Base-by-base conservation (phyloP, 2,888 invertebrate species). In the Diabrotica balteata region DNA sequence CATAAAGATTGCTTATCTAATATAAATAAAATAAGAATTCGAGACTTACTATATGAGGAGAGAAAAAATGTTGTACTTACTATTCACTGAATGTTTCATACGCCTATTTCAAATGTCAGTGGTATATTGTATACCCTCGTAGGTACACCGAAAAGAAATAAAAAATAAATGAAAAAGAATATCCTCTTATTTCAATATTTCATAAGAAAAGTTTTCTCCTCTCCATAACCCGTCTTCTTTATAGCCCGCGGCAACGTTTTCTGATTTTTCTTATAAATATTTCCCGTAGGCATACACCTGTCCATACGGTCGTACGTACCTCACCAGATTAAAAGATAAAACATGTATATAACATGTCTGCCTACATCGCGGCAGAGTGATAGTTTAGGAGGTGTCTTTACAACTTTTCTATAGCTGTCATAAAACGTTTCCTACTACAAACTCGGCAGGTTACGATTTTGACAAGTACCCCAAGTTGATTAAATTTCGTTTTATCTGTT, bases 311-410 rank as follows among this genome's bases (percentile, higher is more conserved):
- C 32, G 57, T 58, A 49, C 72, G 76, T 75, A 74, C 71, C 65
- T 70, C 73, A 76, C 73, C 68, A 75, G 75, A 76, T 77, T 73
- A 73, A 72, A 67, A 66, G 71, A 76, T 75, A 72, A 75, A 75
- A 74, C 74, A 71, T 72, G 71, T 66, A 74, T 72, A 68, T 63
- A 59, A 68, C 62, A 62, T 54, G 68, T 59, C 53, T 55, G 60
- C 32, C 47, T 11, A 50, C 57, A 32, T 66, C 53, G 57, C 63
- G 63, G 71, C 59, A 67, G 71, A 71, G 63, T 57, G 55, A 57
- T 57, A 57, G 55, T 55, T 55, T 55, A 55, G 55, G 44, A 44
- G 43, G 67, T 64, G 72, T 73, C 73, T 76, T 76, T 75, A 76
- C 77, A 71, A 72, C 73, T 66, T 68, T 74, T 75, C 75, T 77